phyloP scores from a whole-genome alignment of 2,113 vertebrate species.

The Marmota monax region DNA sequence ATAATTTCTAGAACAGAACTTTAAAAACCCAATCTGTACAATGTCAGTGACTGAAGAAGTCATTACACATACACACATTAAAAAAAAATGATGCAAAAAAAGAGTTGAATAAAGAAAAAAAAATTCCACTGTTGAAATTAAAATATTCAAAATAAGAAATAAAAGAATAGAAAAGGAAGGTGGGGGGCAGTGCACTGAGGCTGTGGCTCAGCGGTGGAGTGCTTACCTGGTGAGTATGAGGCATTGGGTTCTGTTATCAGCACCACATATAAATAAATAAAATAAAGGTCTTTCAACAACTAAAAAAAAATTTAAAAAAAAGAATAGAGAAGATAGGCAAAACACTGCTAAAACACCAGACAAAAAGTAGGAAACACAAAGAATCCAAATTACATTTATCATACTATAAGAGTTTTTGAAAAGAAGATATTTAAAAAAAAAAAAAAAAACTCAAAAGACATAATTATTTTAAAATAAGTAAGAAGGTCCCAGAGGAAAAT shows the following conservation, averaged over 20 bases:
- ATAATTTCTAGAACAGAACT: background rate
- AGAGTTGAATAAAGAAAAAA: background rate
- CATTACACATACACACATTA: background rate
- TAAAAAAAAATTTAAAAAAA: background rate
- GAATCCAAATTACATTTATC: background rate
- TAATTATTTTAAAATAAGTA: conserved; percentile 32
- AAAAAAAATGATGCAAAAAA: conserved; percentile 27
- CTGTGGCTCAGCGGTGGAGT: no score
- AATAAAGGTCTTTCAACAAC: no score
- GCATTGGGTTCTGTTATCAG: no score
- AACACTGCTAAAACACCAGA: background rate
- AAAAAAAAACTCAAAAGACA: background rate
- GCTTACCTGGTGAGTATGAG: no score
- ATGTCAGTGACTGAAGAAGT: background rate
- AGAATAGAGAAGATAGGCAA: background rate
- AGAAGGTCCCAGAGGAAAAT: conserved; percentile 8
- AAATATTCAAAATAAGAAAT: conserved; percentile 51
- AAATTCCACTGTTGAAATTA: background rate
- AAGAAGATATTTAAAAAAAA: background rate
- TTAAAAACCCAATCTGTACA: background rate
- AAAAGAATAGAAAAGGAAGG: background rate
- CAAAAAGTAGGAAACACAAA: background rate
- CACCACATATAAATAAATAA: no score
- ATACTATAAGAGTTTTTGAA: background rate
- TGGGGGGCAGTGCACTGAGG: no score